Evolutionary conservation across 2,888 invertebrate species (phyloP).

Genomic region (Troilus luridus): DNA sequence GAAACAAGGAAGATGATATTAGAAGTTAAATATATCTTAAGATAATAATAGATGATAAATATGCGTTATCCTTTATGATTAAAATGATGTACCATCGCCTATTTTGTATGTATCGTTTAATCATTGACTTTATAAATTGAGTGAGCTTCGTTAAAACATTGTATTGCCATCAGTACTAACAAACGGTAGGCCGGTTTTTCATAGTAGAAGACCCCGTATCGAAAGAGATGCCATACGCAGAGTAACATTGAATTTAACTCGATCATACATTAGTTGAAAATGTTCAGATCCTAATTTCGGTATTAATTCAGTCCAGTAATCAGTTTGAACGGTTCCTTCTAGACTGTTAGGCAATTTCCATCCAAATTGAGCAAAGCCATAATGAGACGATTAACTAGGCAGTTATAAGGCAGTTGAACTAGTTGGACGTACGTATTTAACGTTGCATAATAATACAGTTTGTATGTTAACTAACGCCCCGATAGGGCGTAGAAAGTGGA

Average conservation of each 20-base stretch:
- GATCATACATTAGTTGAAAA: neutral
- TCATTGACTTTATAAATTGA: too few relatives aligned
- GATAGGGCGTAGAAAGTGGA: conserved; percentile 39
- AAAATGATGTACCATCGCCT: too few relatives aligned
- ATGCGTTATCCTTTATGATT: too few relatives aligned
- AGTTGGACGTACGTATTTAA: neutral
- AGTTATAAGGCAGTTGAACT: neutral
- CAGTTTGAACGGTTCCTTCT: neutral
- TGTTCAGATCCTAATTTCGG: neutral
- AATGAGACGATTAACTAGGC: neutral
- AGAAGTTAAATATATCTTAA: too few relatives aligned
- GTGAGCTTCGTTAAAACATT: too few relatives aligned
- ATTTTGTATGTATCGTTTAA: too few relatives aligned
- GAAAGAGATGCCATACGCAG: too few relatives aligned
- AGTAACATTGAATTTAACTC: neutral
- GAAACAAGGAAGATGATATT: too few relatives aligned
- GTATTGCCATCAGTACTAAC: too few relatives aligned
- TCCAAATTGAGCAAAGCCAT: neutral
- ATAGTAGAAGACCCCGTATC: too few relatives aligned
- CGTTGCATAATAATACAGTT: conserved; percentile 22
- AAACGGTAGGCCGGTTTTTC: too few relatives aligned
- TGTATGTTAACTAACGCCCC: conserved; percentile 24
- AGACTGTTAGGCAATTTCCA: neutral
- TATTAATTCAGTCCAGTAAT: neutral
- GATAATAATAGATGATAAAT: too few relatives aligned